A percentile compares a stretch with the other conserved stretches of the same genome.
These are phyloP conservation scores for Muscicapa adusta DNA, from an alignment of 2,113 vertebrate genomes.

Conservation along the genomic window DNA sequence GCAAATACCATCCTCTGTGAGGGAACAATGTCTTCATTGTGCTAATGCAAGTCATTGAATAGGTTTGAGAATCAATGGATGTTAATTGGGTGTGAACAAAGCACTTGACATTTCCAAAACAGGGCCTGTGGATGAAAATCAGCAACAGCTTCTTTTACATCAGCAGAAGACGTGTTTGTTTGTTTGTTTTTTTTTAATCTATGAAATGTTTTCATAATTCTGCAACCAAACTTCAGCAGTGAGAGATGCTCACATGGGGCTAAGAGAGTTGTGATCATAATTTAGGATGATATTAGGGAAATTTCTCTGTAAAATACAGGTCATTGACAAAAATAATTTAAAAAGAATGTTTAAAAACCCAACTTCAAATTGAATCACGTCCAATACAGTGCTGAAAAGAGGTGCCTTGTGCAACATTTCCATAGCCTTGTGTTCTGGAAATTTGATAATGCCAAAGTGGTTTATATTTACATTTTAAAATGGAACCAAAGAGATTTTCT, in stretches of 20 bases:
- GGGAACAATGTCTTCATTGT: neutral
- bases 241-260: neutral
- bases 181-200: neutral
- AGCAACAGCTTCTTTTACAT: neutral
- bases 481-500: neutral
- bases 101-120: neutral
- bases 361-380: neutral
- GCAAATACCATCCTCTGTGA: neutral
- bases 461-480: neutral
- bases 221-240: neutral
- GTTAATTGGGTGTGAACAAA: neutral
- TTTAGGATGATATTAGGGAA: neutral
- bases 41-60: neutral
- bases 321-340: neutral
- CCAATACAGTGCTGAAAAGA: neutral
- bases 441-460: neutral
- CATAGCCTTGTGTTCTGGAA: neutral
- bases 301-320: neutral
- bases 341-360: neutral
- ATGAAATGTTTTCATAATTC: neutral
- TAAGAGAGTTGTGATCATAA: neutral
- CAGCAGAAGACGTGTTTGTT: neutral
- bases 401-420: neutral
- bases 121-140: neutral
- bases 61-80: neutral